Conservation (phyloP, 2,113 vertebrate species). For the Thunnus maccoyii region DNA sequence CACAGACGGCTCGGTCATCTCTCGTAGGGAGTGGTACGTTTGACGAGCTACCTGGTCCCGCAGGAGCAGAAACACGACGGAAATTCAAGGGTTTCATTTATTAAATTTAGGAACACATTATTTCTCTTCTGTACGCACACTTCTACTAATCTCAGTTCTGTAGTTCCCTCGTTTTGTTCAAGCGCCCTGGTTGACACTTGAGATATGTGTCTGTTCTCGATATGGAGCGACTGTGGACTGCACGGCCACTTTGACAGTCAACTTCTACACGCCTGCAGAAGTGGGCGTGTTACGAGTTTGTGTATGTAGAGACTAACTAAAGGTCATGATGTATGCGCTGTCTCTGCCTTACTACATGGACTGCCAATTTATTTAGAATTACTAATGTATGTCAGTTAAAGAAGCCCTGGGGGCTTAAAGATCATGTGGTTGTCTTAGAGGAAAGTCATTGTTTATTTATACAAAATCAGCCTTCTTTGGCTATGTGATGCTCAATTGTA, state of each 20-base stretch:
- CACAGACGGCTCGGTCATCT: constrained; percentile 97
- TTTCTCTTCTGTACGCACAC: constrained; percentile 47
- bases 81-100: constrained; percentile 43
- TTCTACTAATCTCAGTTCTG: constrained; percentile 43
- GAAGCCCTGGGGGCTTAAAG: constrained; percentile 37
- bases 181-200: constrained; percentile 64
- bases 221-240: constrained; percentile 50
- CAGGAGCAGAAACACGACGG: constrained; percentile 20
- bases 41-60: constrained; percentile 69
- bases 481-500: constrained; percentile 9
- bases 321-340: constrained; percentile 33
- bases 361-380: constrained; percentile 50
- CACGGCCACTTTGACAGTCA: constrained; percentile 36
- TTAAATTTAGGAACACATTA: constrained; percentile 20
- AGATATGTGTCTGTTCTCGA: constrained; percentile 39
- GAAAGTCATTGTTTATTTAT: neutral
- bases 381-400: constrained; percentile 30
- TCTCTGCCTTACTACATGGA: constrained; percentile 63
- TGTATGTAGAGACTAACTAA: constrained; percentile 37
- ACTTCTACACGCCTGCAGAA: constrained; percentile 15
- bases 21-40: constrained; percentile 98
- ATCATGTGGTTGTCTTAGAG: neutral
- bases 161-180: constrained; percentile 39
- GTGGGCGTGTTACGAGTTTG: constrained; percentile 24
- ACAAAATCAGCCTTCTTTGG: constrained; percentile 15